Percentiles rank a stretch among this genome's conserved stretches.
Conservation (phyloP, 2,888 invertebrate genomes). For the Griposia aprilina region DNA sequence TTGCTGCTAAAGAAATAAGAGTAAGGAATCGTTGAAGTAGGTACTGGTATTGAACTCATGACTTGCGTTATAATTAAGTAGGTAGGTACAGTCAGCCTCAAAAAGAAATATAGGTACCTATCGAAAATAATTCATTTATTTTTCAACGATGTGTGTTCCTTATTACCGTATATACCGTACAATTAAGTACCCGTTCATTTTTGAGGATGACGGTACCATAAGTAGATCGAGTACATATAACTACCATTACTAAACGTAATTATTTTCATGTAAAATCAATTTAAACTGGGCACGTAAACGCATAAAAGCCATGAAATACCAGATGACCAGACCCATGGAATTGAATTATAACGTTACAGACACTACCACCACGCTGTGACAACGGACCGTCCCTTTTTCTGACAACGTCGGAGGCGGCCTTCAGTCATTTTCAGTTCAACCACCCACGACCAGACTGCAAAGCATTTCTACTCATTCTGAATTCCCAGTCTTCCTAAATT, state of each 20-base stretch:
- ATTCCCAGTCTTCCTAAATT: not conserved
- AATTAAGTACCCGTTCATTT: too few relatives aligned
- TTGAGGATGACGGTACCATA: too few relatives aligned
- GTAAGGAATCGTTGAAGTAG: not conserved
- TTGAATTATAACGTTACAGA: slow-evolving; percentile 20
- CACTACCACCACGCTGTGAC: not conserved
- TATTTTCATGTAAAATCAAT: not conserved
- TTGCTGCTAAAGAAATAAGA: not conserved
- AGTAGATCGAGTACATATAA: too few relatives aligned
- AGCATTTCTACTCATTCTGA: not conserved
- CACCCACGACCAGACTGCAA: not conserved
- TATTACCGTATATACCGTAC: too few relatives aligned
- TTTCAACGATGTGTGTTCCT: too few relatives aligned
- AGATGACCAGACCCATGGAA: not conserved
- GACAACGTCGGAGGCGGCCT: not conserved
- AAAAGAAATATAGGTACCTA: too few relatives aligned
- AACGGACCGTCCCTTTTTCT: not conserved
- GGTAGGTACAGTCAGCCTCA: too few relatives aligned
- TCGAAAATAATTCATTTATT: too few relatives aligned
- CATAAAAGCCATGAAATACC: not conserved
- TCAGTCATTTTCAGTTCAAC: not conserved
- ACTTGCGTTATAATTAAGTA: too few relatives aligned
- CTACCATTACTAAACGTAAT: too few relatives aligned
- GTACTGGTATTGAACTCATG: too few relatives aligned
- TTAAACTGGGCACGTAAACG: not conserved